These are phyloP conservation scores for Agrypnus murinus DNA, from an alignment of 2,888 invertebrate species.

Conservation along the genomic window DNA sequence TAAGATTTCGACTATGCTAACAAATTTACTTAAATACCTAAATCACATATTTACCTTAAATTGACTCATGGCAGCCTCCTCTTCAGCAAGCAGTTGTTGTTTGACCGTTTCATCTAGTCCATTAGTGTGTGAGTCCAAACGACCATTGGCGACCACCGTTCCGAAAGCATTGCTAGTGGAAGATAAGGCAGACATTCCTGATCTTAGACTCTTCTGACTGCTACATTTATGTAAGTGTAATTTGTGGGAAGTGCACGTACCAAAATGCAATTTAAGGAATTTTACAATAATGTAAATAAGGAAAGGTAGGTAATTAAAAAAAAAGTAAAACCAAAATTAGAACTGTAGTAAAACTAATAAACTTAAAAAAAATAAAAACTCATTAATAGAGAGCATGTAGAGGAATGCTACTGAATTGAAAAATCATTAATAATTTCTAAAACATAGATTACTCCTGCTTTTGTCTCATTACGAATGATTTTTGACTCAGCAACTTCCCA, in stretches of 20 bases:
- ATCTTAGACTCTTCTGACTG: slow-evolving; percentile 92
- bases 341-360: too few species aligned
- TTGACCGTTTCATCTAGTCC: slow-evolving; percentile 90
- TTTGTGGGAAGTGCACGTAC: slow-evolving; percentile 6
- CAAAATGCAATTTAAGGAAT: slow-evolving; percentile 51
- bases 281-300: slow-evolving; percentile 1
- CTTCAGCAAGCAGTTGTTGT: slow-evolving; percentile 93
- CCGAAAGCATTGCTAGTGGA: slow-evolving; percentile 93
- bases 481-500: slow-evolving; percentile 6
- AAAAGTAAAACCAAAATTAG: slow-evolving; percentile 1
- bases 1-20: too few species aligned
- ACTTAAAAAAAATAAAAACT: too few species aligned
- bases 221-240: slow-evolving; percentile 70
- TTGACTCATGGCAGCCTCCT: slow-evolving; percentile 96
- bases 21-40: too few species aligned
- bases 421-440: too few species aligned
- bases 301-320: slow-evolving; percentile 9
- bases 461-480: too few species aligned
- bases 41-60: slow-evolving; percentile 91
- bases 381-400: too few species aligned
- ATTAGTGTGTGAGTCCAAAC: slow-evolving; percentile 74
- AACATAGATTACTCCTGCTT: too few species aligned
- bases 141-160: slow-evolving; percentile 78
- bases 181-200: slow-evolving; percentile 90
- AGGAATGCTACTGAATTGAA: too few species aligned